These are phyloP conservation scores for Anarrhichthys ocellatus DNA, from an alignment of 2,113 vertebrate species.

Conservation along the genomic window DNA sequence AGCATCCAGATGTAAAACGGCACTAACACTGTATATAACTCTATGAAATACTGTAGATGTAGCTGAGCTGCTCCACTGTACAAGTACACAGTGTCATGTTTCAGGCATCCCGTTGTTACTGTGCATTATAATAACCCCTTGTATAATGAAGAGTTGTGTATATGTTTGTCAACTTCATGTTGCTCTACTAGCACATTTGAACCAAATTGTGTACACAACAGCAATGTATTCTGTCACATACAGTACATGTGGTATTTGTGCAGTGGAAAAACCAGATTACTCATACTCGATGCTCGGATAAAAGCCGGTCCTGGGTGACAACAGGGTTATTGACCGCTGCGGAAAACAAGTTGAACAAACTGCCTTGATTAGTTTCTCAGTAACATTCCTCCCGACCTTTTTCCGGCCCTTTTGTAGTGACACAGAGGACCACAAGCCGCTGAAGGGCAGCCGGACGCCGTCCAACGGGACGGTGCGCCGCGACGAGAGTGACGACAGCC, in stretches of 20 bases:
- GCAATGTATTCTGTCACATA: not conserved
- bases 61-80: conserved; percentile 63
- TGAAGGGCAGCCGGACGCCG: conserved; percentile 96
- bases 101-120: not conserved
- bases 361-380: not conserved
- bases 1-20: conserved; percentile 42
- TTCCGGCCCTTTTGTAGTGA: conserved; percentile 82
- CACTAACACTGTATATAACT: conserved; percentile 47
- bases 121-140: not conserved
- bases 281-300: conserved; percentile 8
- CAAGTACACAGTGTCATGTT: conserved; percentile 12
- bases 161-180: not conserved
- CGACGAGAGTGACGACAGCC: conserved; percentile 96
- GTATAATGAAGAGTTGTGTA: not conserved
- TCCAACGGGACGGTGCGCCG: conserved; percentile 98
- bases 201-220: not conserved
- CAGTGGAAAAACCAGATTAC: conserved; percentile 64
- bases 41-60: not conserved
- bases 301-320: conserved; percentile 21
- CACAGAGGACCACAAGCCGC: conserved; percentile 96
- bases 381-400: not conserved
- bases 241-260: conserved; percentile 33
- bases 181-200: not conserved
- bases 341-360: not conserved
- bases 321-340: conserved; percentile 56